Evolutionary conservation across 2,888 invertebrate genomes (phyloP), one percentile per base, ranked within the genome.

Genomic region (Aricia artaxerxes): DNA sequence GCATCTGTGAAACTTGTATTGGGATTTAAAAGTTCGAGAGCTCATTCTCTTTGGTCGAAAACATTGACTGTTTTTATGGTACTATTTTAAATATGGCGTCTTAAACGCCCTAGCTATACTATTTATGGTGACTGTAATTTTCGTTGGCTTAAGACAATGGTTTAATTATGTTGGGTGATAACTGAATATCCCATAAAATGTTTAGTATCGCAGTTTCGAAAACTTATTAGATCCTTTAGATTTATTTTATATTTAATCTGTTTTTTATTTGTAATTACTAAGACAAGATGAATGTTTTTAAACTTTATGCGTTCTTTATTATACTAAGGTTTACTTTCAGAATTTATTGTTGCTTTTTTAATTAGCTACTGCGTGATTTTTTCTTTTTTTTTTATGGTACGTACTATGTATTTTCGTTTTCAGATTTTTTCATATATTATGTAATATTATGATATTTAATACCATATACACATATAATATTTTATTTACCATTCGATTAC

Each of bases 31-130:
- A 69, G 72, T 78, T 53, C 38, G 49, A 49, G 81, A 78, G 64
- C n/a, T 86, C 87, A 84, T 79, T 77, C 80, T 82, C 79, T 69
- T 81, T 90, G 88, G 92, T 88, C 83, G 84, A 83, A 85, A 85
- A 86, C 82, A 86, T 83, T 85, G 86, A 86, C 87, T 85, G 88
- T 90, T 93, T 93, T 93, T 92, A 93, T 89, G 87, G 87, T 87
- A 90, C 91, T 89, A 90, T 92, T 93, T 93, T 92, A 92, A 93
- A 93, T 92, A 92, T 92, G 90, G 89, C 89, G 84, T 90, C 89
- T 87, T 86, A 89, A 91, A 90, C 86, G 84, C 87, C 84, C 83
- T 83, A 84, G 86, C 88, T 86, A 85, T 85, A 88, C 85, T 87
- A 91, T 93, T 94, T 93, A 93, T 90, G 90, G 87, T 83, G 86